Evolutionary conservation across 2,113 vertebrate genomes (phyloP), one percentile per base, ranked within the genome.

Genomic region (Odontophorus gujanensis): DNA sequence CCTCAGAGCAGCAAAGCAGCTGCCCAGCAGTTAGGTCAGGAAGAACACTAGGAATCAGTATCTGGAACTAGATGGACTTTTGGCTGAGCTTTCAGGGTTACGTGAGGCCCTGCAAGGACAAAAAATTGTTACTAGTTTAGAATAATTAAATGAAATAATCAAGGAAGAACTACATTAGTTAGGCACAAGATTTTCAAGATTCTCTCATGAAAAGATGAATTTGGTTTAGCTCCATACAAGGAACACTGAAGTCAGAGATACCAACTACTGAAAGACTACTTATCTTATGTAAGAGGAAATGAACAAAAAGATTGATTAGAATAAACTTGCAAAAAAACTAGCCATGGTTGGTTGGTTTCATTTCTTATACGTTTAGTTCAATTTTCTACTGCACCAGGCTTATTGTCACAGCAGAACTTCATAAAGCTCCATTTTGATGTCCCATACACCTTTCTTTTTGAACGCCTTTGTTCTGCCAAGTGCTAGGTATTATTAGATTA

Each of bases 401-500:
- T 58, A 22, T 53, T 85, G 85, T 75, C 57, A 88, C 30, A 62
- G 18, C 63, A 67, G 26, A 61, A 51, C 47, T 90, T 79, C 51
- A 74, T 76, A 48, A 89, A 68, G n/a, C 21, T 65, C 43, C 34
- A 34, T 22, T 92, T 34, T 76, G n/a, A 78, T 55, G 3, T 55
- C 68, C 57, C 24, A 62, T 34, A 19, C 2, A 40, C 22, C 26
- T 57, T 34, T 78, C 65, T 30, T 81, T 53, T 48, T 42, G 16
- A 69, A 93, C 7, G 16, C 43, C 69, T 81, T 62, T 91, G 62
- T 79, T 92, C 62, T 73, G 36, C 30, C 40, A 86, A 81, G 48
- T 62, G 76, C 36, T 21, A 78, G 9, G 26, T 51, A 28, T 76
- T 90, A 69, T n/a, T 74, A 77, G 67, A 90, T 80, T 88, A 91